Evolutionary conservation across 2,888 invertebrate species (phyloP).

Genomic region (Agrochola lychnidis): DNA sequence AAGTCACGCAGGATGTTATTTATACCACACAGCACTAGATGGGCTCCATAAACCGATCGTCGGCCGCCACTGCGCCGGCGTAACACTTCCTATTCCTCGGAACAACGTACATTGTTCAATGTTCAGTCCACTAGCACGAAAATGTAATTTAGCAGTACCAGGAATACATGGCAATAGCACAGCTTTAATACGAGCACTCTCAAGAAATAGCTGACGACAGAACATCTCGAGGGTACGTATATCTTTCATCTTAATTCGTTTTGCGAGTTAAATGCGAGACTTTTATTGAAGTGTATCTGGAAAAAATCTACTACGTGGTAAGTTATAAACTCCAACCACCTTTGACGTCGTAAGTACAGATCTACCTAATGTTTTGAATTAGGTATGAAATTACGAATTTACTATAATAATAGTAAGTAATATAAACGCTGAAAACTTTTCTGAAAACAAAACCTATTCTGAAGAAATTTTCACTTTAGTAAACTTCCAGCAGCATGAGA

Average conservation of each 20-base stretch:
- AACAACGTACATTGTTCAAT: conserved; percentile 39
- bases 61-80: conserved; percentile 30
- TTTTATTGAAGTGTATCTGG: background rate
- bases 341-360: background rate
- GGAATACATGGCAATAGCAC: conserved; percentile 29
- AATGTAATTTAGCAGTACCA: conserved; percentile 30
- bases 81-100: conserved; percentile 32
- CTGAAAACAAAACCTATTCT: background rate
- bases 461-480: background rate
- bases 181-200: conserved; percentile 17
- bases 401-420: background rate
- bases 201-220: conserved; percentile 14
- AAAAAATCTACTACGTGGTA: background rate
- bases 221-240: background rate
- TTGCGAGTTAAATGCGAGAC: background rate
- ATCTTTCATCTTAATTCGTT: conserved; percentile 48
- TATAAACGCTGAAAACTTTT: background rate
- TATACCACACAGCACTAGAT: conserved; percentile 21
- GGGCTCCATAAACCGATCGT: conserved; percentile 17
- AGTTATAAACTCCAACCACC: background rate
- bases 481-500: too few relatives aligned
- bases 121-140: conserved; percentile 30
- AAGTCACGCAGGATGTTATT: conserved; percentile 43
- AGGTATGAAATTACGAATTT: background rate
- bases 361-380: background rate